Conservation (phyloP, 2,888 invertebrate species). For the Caenorhabditis uteleia region DNA sequence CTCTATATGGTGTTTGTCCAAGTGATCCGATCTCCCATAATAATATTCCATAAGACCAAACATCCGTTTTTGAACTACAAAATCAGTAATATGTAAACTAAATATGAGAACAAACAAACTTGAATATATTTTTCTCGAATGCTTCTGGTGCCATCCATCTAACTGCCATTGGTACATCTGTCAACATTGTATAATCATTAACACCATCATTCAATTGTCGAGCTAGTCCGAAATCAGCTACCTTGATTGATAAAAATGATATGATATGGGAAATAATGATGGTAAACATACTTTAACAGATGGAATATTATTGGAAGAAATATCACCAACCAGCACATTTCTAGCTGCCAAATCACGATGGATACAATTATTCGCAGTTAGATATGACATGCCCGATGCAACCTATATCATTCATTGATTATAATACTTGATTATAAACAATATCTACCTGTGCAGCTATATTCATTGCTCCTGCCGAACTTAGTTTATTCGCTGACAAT, state of each 20-base stretch:
- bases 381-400: constrained; percentile 33
- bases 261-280: neutral
- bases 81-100: neutral
- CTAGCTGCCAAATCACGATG: constrained; percentile 34
- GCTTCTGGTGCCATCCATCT: constrained; percentile 37
- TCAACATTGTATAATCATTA: constrained; percentile 14
- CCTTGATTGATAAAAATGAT: constrained; percentile 1
- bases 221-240: constrained; percentile 36
- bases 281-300: constrained; percentile 13
- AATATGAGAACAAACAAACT: constrained; percentile 6
- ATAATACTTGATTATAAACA: neutral
- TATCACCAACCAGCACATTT: constrained; percentile 37
- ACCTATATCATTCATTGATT: constrained; percentile 8
- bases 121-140: constrained; percentile 13
- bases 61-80: constrained; percentile 35
- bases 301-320: constrained; percentile 28
- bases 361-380: constrained; percentile 17
- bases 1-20: constrained; percentile 24
- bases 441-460: constrained; percentile 23
- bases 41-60: constrained; percentile 40
- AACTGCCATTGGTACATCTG: constrained; percentile 17
- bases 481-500: neutral
- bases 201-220: constrained; percentile 9
- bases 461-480: constrained; percentile 13
- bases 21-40: constrained; percentile 38